Percentiles rank a stretch among this genome's conserved stretches.
phyloP scores from a whole-genome alignment of 2,797 vertebrate genomes.

The Sebastiscus tertius region DNA sequence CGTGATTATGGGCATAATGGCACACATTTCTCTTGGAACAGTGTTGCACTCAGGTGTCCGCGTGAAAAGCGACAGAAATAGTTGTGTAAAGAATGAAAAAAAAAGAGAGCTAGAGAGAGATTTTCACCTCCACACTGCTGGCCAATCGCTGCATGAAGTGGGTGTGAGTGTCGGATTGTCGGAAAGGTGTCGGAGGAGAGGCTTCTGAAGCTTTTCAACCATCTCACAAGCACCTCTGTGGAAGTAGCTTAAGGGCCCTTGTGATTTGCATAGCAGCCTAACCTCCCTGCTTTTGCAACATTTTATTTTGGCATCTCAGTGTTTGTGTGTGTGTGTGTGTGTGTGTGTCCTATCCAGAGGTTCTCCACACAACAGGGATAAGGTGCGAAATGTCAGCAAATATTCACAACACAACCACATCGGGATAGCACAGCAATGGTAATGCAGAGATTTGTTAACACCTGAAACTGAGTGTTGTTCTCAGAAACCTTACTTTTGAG shows the following conservation, averaged over 20 bases:
- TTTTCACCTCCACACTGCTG: neutral
- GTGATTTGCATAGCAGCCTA: neutral
- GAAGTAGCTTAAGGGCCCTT: neutral
- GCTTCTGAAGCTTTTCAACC: neutral
- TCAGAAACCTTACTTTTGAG: neutral
- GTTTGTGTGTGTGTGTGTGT: neutral
- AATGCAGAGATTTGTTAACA: slow-evolving; percentile 6
- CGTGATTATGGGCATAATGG: neutral
- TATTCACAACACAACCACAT: neutral
- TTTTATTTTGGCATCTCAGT: neutral
- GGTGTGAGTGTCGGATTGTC: neutral
- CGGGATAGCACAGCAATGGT: slow-evolving; percentile 4
- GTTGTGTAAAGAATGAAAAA: neutral
- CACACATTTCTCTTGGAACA: neutral
- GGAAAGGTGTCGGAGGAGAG: neutral
- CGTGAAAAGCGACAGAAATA: neutral
- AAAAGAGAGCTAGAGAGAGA: neutral
- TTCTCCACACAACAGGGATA: neutral
- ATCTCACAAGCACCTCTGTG: neutral
- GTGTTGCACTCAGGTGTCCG: neutral
- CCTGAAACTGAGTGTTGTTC: slow-evolving; percentile 14
- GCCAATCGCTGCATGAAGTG: neutral
- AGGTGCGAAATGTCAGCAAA: neutral
- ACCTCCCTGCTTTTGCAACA: neutral
- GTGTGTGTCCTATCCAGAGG: neutral